Base-by-base conservation (phyloP, 1,140 invertebrate genomes). In the Aphidius ervi region DNA sequence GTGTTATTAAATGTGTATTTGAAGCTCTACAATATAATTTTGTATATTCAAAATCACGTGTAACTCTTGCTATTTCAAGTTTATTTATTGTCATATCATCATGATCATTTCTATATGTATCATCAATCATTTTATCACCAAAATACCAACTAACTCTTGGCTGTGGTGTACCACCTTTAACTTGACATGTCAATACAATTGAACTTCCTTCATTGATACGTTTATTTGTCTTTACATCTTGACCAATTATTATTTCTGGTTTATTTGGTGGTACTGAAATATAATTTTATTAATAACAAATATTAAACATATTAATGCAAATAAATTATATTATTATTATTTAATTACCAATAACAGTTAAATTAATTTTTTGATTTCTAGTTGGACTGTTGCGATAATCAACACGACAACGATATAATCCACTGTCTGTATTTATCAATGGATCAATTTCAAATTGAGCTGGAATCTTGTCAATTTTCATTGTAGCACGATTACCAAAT, bases 201-300 rank as follows among this genome's bases (percentile, higher is more conserved):
- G 83, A 80, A 64, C 84, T 82, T n/a, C 83, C 87, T 72, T 94
- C 91, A 70, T 92, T 86, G 4, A 31, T 31, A 31, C 23, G 23
- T 70, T 91, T 91, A 46, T 92, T 82, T 39, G 86, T 84, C 61
- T 88, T 83, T 55, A 86, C 82, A 31, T 86, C 84, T 82, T 83
- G 85, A 66, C 86, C 81, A 74, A 91, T 89, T 65, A 90, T 84
- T 71, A 95, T 90, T 65, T 89, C 85, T 46, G 92, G 91, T 68
- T 87, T 85, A 67, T 89, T 87, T 7, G 92, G 91, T 65, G 90
- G 90, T 68, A 94, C 92, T 94, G 84, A n/a, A 62, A 49, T 23
- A 16, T 48, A 40, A 1, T 47, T 16, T 16, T 45, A 42, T 49
- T n/a, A 56, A 16, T 1, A 16, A 16, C 16, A 16, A 16, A 16